Conservation (phyloP, 2,797 vertebrate genomes). For the Urosaurus nigricauda region DNA sequence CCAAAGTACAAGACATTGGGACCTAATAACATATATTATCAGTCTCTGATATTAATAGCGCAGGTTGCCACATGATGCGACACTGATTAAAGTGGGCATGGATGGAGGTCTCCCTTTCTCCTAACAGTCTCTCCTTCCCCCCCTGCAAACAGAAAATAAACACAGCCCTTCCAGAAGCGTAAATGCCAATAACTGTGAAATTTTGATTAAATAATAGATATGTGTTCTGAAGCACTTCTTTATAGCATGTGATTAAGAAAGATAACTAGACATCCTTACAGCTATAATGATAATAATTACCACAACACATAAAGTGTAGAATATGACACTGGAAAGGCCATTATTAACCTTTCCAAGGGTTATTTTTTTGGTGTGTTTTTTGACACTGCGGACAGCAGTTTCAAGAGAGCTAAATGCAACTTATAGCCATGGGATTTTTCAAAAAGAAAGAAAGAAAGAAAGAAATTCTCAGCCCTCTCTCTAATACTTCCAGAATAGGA, state of each 20-base stretch:
- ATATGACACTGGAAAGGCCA: constrained; percentile 95
- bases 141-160: constrained; percentile 89
- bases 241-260: constrained; percentile 93
- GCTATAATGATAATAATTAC: constrained; percentile 99
- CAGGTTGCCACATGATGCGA: constrained; percentile 76
- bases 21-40: constrained; percentile 75
- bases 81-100: constrained; percentile 80
- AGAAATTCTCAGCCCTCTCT: constrained; percentile 41
- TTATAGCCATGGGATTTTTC: constrained; percentile 64
- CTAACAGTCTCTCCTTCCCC: constrained; percentile 78
- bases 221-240: constrained; percentile 90
- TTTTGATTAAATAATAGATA: constrained; percentile 99
- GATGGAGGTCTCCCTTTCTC: constrained; percentile 77
- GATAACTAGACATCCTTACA: constrained; percentile 95
- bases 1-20: constrained; percentile 63
- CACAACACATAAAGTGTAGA: constrained; percentile 86
- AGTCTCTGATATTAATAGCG: constrained; percentile 83
- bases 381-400: constrained; percentile 80
- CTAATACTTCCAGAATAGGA: constrained; percentile 59
- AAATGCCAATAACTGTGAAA: constrained; percentile 89
- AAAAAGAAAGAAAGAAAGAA: no score
- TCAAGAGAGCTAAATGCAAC: constrained; percentile 79
- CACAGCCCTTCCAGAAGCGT: constrained; percentile 82
- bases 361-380: constrained; percentile 80
- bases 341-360: constrained; percentile 93